phyloP scores from a whole-genome alignment of 2,797 vertebrate genomes.

The Limnodromus scolopaceus region DNA sequence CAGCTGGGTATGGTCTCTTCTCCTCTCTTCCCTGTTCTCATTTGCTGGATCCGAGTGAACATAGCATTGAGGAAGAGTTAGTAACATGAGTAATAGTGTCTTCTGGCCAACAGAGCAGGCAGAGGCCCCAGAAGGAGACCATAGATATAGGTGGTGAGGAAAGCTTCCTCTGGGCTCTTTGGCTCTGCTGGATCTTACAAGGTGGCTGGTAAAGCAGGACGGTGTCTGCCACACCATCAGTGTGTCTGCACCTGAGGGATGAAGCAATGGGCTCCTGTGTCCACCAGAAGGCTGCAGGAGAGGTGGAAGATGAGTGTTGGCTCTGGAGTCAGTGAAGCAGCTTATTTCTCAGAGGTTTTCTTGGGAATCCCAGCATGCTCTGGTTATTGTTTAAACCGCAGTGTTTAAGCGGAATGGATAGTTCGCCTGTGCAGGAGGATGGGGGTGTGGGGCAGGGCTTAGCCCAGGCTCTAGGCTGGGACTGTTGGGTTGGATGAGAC shows the following conservation, averaged over 20 bases:
- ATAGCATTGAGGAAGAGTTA: background rate
- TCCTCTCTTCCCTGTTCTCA: background rate
- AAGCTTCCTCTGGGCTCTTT: background rate
- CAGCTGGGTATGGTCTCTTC: background rate
- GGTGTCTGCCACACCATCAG: background rate
- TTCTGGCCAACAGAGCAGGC: background rate
- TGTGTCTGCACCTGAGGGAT: background rate
- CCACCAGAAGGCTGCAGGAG: background rate
- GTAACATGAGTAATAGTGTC: background rate
- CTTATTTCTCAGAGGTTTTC: background rate
- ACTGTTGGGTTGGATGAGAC: background rate
- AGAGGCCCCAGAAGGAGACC: background rate
- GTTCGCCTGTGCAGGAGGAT: background rate
- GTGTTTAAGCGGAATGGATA: background rate
- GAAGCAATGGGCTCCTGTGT: background rate
- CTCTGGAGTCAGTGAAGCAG: background rate
- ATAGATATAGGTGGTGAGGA: background rate
- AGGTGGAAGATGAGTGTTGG: background rate
- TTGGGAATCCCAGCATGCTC: background rate
- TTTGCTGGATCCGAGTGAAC: background rate
- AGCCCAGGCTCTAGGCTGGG: background rate
- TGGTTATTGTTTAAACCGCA: background rate
- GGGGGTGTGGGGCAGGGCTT: background rate
- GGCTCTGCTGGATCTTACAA: background rate
- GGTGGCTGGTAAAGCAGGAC: background rate